phyloP scores from a whole-genome alignment of 2,888 invertebrate species.

The Melinaea marsaeus region DNA sequence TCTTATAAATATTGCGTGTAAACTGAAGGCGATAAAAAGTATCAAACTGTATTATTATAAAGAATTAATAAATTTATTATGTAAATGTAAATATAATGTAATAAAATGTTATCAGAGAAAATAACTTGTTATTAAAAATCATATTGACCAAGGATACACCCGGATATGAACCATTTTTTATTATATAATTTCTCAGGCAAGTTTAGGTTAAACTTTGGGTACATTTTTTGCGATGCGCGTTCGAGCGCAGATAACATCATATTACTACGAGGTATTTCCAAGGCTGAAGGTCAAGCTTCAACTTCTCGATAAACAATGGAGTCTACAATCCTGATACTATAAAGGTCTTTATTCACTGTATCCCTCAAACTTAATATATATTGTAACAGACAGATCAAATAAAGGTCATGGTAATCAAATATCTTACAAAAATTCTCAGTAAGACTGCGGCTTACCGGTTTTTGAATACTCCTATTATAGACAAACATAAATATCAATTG shows the following conservation, averaged over 20 bases:
- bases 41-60: background rate
- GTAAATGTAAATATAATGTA: background rate
- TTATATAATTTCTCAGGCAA: constrained; percentile 6
- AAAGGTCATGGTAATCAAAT: no score
- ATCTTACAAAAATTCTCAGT: no score
- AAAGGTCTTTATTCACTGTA: background rate
- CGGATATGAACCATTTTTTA: constrained; percentile 4
- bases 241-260: constrained; percentile 29
- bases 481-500: no score
- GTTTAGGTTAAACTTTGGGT: constrained; percentile 17
- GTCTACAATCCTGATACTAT: background rate
- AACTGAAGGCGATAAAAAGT: background rate
- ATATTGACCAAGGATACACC: background rate
- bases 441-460: no score
- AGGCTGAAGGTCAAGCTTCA: constrained; percentile 29
- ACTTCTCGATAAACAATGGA: constrained; percentile 23
- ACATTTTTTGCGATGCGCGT: constrained; percentile 30
- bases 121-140: no score
- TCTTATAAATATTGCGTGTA: background rate
- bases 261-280: constrained; percentile 31
- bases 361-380: background rate
- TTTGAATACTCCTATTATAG: no score
- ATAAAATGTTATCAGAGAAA: no score
- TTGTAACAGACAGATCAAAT: background rate
- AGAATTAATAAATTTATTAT: background rate